Conservation (phyloP, 2,797 vertebrate species). For the Podargus strigoides region DNA sequence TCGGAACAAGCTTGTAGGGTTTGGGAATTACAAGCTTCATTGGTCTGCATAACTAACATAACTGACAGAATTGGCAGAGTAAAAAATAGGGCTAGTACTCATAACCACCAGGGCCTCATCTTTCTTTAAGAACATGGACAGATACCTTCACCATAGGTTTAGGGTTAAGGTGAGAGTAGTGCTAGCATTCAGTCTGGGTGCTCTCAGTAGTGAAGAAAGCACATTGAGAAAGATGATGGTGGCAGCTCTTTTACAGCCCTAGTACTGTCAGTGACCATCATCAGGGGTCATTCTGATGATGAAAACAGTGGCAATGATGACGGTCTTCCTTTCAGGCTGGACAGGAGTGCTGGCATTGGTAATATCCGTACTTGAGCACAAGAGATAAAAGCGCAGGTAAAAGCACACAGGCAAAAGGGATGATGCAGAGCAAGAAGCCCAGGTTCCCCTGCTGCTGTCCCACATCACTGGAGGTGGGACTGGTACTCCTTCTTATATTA, state of each 20-base stretch:
- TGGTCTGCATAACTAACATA: not conserved
- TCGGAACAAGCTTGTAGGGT: not conserved
- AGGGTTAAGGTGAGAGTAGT: not conserved
- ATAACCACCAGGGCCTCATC: not conserved
- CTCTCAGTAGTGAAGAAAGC: not conserved
- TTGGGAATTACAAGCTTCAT: not conserved
- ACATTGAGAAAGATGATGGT: fast-evolving
- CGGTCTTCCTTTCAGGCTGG: not conserved
- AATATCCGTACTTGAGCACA: not conserved
- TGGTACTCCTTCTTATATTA: not conserved
- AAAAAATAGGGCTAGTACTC: not conserved
- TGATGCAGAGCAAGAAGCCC: not conserved
- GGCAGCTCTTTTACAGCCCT: not conserved
- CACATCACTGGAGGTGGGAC: not conserved
- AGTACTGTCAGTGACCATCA: not conserved
- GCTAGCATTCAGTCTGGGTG: not conserved
- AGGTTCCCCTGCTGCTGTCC: not conserved
- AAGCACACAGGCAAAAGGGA: not conserved
- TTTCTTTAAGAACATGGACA: not conserved
- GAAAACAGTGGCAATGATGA: not conserved
- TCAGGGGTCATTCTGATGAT: not conserved
- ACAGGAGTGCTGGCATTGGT: not conserved
- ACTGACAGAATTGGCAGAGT: not conserved
- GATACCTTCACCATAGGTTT: not conserved
- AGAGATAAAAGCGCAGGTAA: not conserved